phyloP scores from a whole-genome alignment of 2,797 vertebrate genomes.

The Martes flavigula region DNA sequence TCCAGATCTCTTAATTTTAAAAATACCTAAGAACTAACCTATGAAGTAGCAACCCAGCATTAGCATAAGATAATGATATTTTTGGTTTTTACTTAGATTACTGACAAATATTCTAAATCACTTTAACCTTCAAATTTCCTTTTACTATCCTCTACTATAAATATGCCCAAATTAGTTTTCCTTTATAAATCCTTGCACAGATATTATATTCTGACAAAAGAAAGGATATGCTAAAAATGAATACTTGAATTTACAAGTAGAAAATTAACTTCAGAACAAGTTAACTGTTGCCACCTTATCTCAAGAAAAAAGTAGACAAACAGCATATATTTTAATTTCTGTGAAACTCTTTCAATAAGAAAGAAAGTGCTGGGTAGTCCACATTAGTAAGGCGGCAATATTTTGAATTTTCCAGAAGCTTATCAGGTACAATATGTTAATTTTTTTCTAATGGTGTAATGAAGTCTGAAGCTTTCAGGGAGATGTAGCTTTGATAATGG shows the following conservation, averaged over 20 bases:
- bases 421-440: constrained; percentile 84
- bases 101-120: background rate
- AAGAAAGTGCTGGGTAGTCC: constrained; percentile 60
- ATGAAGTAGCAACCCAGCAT: background rate
- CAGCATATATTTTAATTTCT: constrained; percentile 70
- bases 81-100: constrained; percentile 11
- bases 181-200: background rate
- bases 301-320: constrained; percentile 28
- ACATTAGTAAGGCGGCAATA: constrained; percentile 48
- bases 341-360: constrained; percentile 75
- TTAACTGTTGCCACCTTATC: constrained; percentile 52
- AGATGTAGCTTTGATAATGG: constrained; percentile 81
- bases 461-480: constrained; percentile 83
- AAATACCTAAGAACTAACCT: background rate
- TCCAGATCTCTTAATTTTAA: background rate
- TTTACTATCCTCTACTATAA: background rate
- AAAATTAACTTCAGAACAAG: constrained; percentile 73
- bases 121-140: background rate
- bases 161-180: background rate
- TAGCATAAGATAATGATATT: background rate
- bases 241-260: constrained; percentile 74
- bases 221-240: constrained; percentile 54
- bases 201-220: constrained; percentile 10
- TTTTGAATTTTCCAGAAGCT: constrained; percentile 75
- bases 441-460: constrained; percentile 82